Evolutionary conservation across 2,797 vertebrate genomes (phyloP).

Genomic region (Garrulus glandarius): DNA sequence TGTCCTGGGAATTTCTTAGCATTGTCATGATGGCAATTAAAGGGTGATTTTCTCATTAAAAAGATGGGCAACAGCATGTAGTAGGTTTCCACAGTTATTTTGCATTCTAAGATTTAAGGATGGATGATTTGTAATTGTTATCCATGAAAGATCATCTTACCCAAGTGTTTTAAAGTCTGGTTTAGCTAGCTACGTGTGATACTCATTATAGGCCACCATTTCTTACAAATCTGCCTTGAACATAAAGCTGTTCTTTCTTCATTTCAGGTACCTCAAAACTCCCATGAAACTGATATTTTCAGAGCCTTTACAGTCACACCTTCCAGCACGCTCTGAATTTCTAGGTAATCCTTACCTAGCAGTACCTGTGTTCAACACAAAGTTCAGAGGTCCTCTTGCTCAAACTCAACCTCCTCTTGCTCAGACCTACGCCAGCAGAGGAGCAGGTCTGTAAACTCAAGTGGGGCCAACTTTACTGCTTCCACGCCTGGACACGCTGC

Average conservation of each 20-base stretch:
- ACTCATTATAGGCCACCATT: background rate
- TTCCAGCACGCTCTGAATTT: background rate
- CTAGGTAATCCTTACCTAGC: background rate
- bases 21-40: background rate
- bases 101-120: background rate
- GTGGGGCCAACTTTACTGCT: background rate
- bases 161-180: background rate
- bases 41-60: background rate
- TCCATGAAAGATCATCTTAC: background rate
- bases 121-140: background rate
- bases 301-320: background rate
- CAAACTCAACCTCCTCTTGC: too few species aligned
- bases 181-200: background rate
- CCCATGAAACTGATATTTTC: background rate
- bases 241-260: background rate
- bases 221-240: background rate
- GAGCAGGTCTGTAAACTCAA: background rate
- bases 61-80: background rate
- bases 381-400: background rate
- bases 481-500: background rate
- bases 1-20: background rate
- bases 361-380: background rate
- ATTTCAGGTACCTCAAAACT: background rate
- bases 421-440: background rate
- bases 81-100: background rate